Conservation (phyloP, 1,140 invertebrate genomes). For the Brachystomella parvula region DNA sequence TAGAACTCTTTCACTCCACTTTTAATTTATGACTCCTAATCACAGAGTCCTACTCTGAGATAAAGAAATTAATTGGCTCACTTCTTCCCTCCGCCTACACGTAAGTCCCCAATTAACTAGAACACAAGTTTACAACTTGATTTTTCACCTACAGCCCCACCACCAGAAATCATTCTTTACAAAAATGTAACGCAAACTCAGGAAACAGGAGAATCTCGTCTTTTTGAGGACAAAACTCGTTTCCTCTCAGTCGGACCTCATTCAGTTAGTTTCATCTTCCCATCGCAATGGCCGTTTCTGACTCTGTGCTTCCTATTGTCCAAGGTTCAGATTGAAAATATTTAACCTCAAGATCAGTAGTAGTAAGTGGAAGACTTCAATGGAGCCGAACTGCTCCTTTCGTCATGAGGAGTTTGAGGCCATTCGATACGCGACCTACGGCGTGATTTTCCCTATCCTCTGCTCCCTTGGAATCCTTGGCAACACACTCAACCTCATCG, state of each 20-base stretch:
- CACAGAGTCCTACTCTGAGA: neutral
- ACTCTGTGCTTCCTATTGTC: neutral
- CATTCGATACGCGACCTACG: conserved; percentile 59
- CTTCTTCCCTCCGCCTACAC: neutral
- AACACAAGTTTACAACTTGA: neutral
- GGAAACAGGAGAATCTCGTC: too few relatives aligned
- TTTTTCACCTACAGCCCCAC: neutral
- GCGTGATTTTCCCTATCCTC: conserved; percentile 58
- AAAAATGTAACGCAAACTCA: too few relatives aligned
- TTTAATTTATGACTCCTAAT: neutral
- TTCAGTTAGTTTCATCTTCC: neutral
- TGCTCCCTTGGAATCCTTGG: conserved; percentile 63
- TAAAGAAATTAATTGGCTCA: neutral
- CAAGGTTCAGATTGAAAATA: too few relatives aligned
- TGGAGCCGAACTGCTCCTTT: neutral
- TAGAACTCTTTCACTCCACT: neutral
- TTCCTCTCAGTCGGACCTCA: conserved; percentile 1
- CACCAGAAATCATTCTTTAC: too few relatives aligned
- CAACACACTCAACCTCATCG: conserved; percentile 63
- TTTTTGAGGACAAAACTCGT: too few relatives aligned
- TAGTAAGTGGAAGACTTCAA: too few relatives aligned
- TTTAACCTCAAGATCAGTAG: too few relatives aligned
- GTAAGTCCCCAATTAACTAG: neutral
- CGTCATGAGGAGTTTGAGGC: conserved; percentile 16
- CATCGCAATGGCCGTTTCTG: neutral